Evolutionary conservation across 2,888 invertebrate species (phyloP).

Genomic region (Saturnia pavonia): DNA sequence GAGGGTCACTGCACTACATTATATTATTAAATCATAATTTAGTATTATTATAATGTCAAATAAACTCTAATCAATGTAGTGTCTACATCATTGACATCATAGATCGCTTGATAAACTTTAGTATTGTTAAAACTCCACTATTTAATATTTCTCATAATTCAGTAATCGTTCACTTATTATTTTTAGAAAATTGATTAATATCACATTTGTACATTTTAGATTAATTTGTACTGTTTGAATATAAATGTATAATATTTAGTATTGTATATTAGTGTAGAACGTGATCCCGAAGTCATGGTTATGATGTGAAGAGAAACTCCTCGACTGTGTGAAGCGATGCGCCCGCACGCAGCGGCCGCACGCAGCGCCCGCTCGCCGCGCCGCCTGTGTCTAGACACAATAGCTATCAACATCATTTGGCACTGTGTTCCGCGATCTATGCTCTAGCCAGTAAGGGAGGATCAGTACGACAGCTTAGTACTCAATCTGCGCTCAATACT

Average conservation of each 20-base stretch:
- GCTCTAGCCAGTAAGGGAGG: not conserved
- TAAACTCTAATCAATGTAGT: too few relatives aligned
- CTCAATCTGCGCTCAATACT: not conserved
- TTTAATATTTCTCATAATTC: too few relatives aligned
- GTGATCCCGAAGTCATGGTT: not conserved
- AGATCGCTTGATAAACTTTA: not conserved
- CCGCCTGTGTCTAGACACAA: not conserved
- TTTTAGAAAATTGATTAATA: not conserved
- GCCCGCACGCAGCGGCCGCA: not conserved
- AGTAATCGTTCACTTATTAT: not conserved
- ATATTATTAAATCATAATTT: not conserved
- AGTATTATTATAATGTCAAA: not conserved
- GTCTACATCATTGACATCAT: too few relatives aligned
- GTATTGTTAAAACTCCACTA: not conserved
- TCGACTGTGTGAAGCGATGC: not conserved
- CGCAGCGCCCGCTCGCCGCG: not conserved
- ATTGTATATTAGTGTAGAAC: not conserved
- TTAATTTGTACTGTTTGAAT: conserved; percentile 8
- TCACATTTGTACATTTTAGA: not conserved
- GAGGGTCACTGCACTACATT: not conserved
- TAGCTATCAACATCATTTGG: not conserved
- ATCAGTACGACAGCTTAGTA: not conserved
- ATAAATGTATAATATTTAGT: not conserved
- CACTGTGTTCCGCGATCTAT: not conserved
- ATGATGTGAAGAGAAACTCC: not conserved